Evolutionary conservation across 2,888 invertebrate genomes (phyloP), one percentile per base, ranked within the genome.

Genomic region (Anarsia innoxiella): DNA sequence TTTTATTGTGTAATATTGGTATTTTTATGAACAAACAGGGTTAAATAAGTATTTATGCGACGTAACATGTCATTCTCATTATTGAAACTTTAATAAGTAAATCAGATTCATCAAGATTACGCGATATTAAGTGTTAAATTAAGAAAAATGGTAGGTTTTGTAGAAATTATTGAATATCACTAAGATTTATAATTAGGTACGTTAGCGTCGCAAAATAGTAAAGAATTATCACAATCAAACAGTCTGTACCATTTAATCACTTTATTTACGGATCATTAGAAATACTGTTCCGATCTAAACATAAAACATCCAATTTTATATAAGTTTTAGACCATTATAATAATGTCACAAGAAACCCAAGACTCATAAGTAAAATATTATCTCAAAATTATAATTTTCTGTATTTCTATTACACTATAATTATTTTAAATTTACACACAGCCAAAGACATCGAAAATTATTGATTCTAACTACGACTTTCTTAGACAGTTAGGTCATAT

Each of bases 91-190:
- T 30, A 30, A 5, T 30, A 25, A 25, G 8, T 9, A 9, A 9
- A 25, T 25, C n/a, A 9, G n/a, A 3, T 13, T 30, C 2, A 28
- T 3, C 6, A 30, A 12, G 10, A 28, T 4, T 28, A 12, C 9
- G 9, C 9, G 3, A n/a, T n/a, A 6, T 40, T 16, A 16, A 23
- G 36, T 53, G 70, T 68, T 68, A 46, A 66, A 79, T 68, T 68
- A 46, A 66, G 79, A 82, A 82, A 84, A 82, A 83, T 84, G 82
- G 83, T 83, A 80, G 69, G n/a, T n/a, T n/a, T n/a, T n/a, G n/a
- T n/a, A n/a, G n/a, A n/a, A n/a, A n/a, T n/a, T n/a, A n/a, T n/a
- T n/a, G n/a, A n/a, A n/a, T n/a, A n/a, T n/a, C n/a, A n/a, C n/a
- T n/a, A n/a, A n/a, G n/a, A n/a, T n/a, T n/a, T n/a, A n/a, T n/a